phyloP scores from a whole-genome alignment of 2,888 invertebrate species.

The Trichogramma dendrolimi region DNA sequence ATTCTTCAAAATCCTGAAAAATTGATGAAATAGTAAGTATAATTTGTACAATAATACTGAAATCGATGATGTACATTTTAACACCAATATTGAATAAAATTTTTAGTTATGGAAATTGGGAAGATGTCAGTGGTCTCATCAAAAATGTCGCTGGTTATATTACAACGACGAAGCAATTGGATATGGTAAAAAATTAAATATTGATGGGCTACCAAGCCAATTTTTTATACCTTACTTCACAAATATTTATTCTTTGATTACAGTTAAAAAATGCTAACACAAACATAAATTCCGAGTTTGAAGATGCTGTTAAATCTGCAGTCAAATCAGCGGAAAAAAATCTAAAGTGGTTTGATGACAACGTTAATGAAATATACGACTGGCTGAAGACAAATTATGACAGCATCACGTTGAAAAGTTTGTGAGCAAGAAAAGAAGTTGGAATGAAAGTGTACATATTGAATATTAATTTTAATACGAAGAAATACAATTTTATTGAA shows the following conservation, averaged over 20 bases:
- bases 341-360: constrained; percentile 18
- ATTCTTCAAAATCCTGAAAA: constrained; percentile 30
- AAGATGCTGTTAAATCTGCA: constrained; percentile 9
- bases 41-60: constrained; percentile 3
- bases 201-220: neutral
- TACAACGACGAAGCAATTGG: constrained; percentile 28
- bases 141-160: constrained; percentile 31
- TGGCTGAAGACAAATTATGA: constrained; percentile 23
- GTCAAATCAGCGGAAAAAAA: constrained; percentile 26
- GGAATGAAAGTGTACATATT: neutral
- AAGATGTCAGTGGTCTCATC: constrained; percentile 33
- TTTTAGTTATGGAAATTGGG: constrained; percentile 38
- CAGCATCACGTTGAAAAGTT: too few species aligned
- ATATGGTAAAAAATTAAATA: constrained; percentile 29
- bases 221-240: too few species aligned
- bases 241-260: too few species aligned
- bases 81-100: constrained; percentile 4
- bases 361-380: constrained; percentile 19
- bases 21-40: constrained; percentile 37
- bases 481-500: constrained; percentile 35
- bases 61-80: neutral
- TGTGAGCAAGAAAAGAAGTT: too few species aligned
- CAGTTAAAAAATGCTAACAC: too few species aligned
- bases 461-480: constrained; percentile 17
- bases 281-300: neutral